phyloP scores from a whole-genome alignment of 2,797 vertebrate genomes.

The Dermochelys coriacea region DNA sequence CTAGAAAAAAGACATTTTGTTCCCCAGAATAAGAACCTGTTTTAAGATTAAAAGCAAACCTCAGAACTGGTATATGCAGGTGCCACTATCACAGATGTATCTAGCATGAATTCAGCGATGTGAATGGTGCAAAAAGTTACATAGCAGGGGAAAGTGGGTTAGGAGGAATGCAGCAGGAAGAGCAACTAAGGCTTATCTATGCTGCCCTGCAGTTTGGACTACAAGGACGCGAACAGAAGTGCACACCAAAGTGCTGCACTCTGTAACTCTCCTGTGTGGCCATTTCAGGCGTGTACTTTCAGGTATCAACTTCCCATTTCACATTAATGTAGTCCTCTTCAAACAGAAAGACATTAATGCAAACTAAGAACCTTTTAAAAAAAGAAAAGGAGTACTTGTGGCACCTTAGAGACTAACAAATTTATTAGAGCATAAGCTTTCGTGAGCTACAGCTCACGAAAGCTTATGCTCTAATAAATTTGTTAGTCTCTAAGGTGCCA shows the following conservation, averaged over 20 bases:
- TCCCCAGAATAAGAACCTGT: background rate
- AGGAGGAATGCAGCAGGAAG: background rate
- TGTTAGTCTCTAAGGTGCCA: too few species aligned
- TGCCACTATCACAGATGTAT: background rate
- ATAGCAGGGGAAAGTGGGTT: background rate
- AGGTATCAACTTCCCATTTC: background rate
- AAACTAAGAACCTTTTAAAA: too few species aligned
- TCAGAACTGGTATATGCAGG: rapidly evolving
- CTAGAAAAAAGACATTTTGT: background rate
- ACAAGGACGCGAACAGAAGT: background rate
- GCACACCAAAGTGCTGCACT: background rate
- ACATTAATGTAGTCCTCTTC: background rate
- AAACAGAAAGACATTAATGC: background rate
- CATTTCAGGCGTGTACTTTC: background rate
- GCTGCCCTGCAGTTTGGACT: background rate
- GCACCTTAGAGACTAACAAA: too few species aligned
- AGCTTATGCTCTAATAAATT: too few species aligned
- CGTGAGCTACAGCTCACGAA: too few species aligned
- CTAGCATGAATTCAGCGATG: background rate
- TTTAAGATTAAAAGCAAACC: background rate
- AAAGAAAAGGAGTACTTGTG: too few species aligned
- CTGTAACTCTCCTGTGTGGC: background rate
- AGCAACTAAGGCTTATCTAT: background rate
- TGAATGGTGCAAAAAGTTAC: rapidly evolving
- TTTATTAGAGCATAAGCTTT: too few species aligned